Evolutionary conservation across 53 echinoderm and acorn worm genomes (phyloP), one percentile per base, ranked within the genome.

Genomic region (Glandiceps talaboti): DNA sequence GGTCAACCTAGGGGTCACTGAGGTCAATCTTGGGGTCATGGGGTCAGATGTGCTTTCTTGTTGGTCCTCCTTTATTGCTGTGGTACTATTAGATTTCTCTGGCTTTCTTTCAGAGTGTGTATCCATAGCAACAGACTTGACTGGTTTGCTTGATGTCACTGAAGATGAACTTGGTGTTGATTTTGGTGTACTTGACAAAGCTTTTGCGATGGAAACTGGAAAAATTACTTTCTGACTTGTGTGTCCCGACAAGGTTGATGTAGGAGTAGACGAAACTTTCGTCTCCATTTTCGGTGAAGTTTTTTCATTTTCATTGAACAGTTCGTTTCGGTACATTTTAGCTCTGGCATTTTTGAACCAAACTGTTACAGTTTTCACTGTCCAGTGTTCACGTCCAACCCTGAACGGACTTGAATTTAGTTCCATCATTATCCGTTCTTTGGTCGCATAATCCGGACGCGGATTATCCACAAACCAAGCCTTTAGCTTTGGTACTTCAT

Each of bases 341-440:
- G 97, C 97, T 20, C 97, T 88, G 0, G 93, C 90, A 74, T 97
- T 97, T 80, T 97, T 97, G 73, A 96, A 97, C 97, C 97, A 97
- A 72, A 97, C 97, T 27, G 92, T 92, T 30, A 97, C 93, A 0
- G 92, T 91, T 29, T 92, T 74, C 32, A 88, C 90, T 76, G 90
- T 91, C 33, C 92, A 97, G 82, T 97, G 93, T 29, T 88, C 87
- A 80, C 90, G 93, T 75, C 90, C 84, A 32, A 87, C 85, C 31
- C 97, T 85, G 81, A 93, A 97, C 77, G 92, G 92, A 0, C 90
- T 88, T 33, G 89, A 83, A 83, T 97, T 97, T 30, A 97, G 79
- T 82, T 97, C 91, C 31, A 85, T 86, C 28, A 93, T 90, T 33
- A 90, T 92, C 72, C 85, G 83, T 32, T 93, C 90, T 6, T 92